Evolutionary conservation across 92 coral and sea anemone genomes (phyloP), one percentile per base, ranked within the genome.

Genomic region (Micromussa lordhowensis): DNA sequence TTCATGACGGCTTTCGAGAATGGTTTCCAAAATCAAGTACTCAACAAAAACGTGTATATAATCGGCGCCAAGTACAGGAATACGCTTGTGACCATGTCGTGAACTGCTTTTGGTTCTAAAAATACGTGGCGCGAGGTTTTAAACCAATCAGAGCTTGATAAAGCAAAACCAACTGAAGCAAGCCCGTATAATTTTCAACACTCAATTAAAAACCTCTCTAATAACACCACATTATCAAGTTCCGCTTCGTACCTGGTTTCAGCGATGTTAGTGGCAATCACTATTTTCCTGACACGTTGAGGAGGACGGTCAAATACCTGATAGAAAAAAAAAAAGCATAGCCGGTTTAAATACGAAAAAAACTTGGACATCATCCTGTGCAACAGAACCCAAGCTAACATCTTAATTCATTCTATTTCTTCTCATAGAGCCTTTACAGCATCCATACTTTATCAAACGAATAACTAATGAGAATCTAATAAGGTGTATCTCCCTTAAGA

Each of bases 281-380:
- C 90, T 44, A 97, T 96, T 90, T 97, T 97, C 75, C 99, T 90
- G 29, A 94, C 94, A 58, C 98, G 98, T 75, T 34, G 76, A 11
- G 98, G 98, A 9, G 99, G 99, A 71, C 98, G 94, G 36, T 96
- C 98, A 88, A 97, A 97, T 22, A 97, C 98, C 99, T 96, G 70
- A 54, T 18, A 18, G n/a, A 44, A 11, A 68, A 4, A 73, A 38
- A 76, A 18, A 76, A 15, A 36, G 31, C 44, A n/a, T n/a, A n/a
- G n/a, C n/a, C n/a, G 10, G 71, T 2, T 66, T 26, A 22, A 22
- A 11, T 3, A 9, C 38, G 38, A 44, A 6, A 44, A 4, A 6
- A 4, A 44, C 51, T 44, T 44, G 51, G 51, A 44, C 11, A 44
- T 44, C 51, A 44, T 44, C 51, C 51, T 19, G 13, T 55, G 61